Evolutionary conservation across 2,888 invertebrate species (phyloP), one percentile per base, ranked within the genome.

Genomic region (Choreutis nemorana): DNA sequence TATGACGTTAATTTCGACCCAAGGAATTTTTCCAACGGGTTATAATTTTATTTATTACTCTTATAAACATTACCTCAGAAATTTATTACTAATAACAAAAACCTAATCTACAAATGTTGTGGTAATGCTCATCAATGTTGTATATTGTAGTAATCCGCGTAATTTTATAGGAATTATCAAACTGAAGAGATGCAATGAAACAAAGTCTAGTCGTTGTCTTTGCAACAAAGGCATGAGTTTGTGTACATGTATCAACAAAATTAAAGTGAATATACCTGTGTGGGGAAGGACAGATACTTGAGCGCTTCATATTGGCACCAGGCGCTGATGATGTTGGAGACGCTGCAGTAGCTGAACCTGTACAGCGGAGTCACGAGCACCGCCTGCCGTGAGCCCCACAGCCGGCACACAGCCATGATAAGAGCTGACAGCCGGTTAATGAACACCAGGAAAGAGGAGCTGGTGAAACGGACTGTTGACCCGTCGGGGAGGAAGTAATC

Each of bases 301-400:
- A 99, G 81, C 12, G 98, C 98, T 73, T 99, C 99, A 62, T 99
- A 99, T 71, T 99, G 99, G 68, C 96, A 98, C 98, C 98, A 99
- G 26, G 97, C 96, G 60, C 97, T 97, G 84, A 99, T 86, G 40
- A 98, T 93, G 67, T 99, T 99, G 9, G 97, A 95, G 50, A 99
- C 87, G 3, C 97, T 94, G 55, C 97, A 95, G 78, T 89, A 98
- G 0, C 91, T 90, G 71, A 97, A 98, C 73, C 95, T 92, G 70
- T 94, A 97, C 7, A 97, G 80, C 1, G 99, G 97, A 30, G 92
- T 91, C 13, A 85, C 84, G 50, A 91, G 89, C 9, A 87, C 78
- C 18, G 18, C 5, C 5, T 5, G 8, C 25, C 82, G 11, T 4
- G 14, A n/a, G 9, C 12, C 7, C 11, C 12, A 15, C 33, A 94